Evolutionary conservation across 2,797 vertebrate species (phyloP).

Genomic region (Ambastaia sidthimunki): DNA sequence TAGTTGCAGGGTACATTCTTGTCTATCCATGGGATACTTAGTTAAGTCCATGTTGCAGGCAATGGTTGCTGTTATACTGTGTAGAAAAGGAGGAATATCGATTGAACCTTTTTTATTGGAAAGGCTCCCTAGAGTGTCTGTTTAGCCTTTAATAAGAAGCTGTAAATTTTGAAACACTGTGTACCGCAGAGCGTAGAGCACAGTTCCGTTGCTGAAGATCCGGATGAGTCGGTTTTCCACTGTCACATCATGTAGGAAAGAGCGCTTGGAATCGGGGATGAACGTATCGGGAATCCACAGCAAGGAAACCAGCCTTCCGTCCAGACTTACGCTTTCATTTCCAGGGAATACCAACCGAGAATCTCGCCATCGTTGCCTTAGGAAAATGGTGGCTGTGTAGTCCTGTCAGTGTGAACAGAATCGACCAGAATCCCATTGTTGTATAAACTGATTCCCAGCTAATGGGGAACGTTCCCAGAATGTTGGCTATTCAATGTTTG

Average conservation of each 20-base stretch:
- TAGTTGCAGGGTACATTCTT: slow-evolving; percentile 89
- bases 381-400: slow-evolving; percentile 91
- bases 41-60: slow-evolving; percentile 92
- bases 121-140: slow-evolving; percentile 26
- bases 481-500: no score
- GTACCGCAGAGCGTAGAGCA: slow-evolving; percentile 87
- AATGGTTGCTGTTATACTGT: slow-evolving; percentile 89
- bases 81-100: slow-evolving; percentile 42
- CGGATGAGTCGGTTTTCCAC: slow-evolving; percentile 90
- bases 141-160: slow-evolving; percentile 17
- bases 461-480: no score
- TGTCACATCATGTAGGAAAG: slow-evolving; percentile 90
- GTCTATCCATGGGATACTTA: slow-evolving; percentile 93
- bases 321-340: slow-evolving; percentile 89
- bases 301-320: slow-evolving; percentile 90
- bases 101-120: slow-evolving; percentile 9
- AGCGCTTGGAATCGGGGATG: slow-evolving; percentile 91
- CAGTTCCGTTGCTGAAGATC: slow-evolving; percentile 90
- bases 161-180: slow-evolving; percentile 1
- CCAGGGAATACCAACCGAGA: slow-evolving; percentile 87
- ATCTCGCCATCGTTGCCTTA: slow-evolving; percentile 89
- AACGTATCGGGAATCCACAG: slow-evolving; percentile 92
- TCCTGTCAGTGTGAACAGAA: slow-evolving; percentile 72
- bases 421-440: background rate
- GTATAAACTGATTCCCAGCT: no score